Evolutionary conservation across 2,888 invertebrate genomes (phyloP), one percentile per base, ranked within the genome.

Genomic region (Alentia gelatinosa): DNA sequence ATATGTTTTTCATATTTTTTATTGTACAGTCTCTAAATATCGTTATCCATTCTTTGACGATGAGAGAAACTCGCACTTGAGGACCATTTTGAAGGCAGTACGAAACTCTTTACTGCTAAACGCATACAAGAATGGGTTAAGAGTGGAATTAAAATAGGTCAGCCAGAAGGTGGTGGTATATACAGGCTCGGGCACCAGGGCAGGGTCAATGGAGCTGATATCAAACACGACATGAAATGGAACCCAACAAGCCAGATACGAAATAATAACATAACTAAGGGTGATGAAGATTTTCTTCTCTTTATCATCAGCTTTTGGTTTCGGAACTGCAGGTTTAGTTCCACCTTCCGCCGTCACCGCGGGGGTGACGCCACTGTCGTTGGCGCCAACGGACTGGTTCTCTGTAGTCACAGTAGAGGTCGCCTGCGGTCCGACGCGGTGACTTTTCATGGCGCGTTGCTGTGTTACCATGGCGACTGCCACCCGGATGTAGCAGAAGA

Each of bases 401-500:
- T 79, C 79, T 15, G 79, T 19, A 9, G 4, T 35, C 37, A 35
- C 79, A 39, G n/a, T 79, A 26, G 79, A 3, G 37, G n/a, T 37
- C 4, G 79, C 35, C 15, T 79, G 35, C 1, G 79, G 79, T 0
- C 86, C 86, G 5, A 86, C 86, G 5, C 50, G 42, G 30, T 26
- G 19, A 23, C 33, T 47, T 30, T 23, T 26, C 47, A 86, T 47
- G 7, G 86, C 86, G n/a, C 26, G 23, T 93, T 39, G 79, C 39
- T 39, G 92, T 12, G 91, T 92, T 63, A 90, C 91, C 92, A 95
- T 94, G 68, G 93, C 93, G 7, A 93, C 50, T 79, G 93, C 93
- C 7, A 95, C 94, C 86, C 93, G 92, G 86, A 94, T 39, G 91
- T 94, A 95, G 91, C 94, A 94, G 91, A 93, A 92, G 26, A 95